phyloP scores from a whole-genome alignment of 2,797 vertebrate species.

The Sebastiscus tertius region DNA sequence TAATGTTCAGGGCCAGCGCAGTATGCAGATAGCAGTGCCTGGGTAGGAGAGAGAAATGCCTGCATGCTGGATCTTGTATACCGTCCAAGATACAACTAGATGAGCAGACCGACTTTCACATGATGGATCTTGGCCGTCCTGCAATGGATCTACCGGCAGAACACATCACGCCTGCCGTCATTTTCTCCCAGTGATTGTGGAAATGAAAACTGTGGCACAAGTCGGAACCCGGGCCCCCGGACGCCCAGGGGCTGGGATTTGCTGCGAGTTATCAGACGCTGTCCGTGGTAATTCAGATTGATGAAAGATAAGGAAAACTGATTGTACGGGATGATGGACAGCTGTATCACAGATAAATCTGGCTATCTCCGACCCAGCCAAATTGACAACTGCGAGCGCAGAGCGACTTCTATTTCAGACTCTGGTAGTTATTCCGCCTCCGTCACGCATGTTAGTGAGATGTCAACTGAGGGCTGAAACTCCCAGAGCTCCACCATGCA shows the following conservation, averaged over 20 bases:
- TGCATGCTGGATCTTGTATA: constrained; percentile 10
- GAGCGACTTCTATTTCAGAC: constrained; percentile 69
- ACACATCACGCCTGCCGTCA: constrained; percentile 27
- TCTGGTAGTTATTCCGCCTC: constrained; percentile 71
- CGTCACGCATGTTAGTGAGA: constrained; percentile 78
- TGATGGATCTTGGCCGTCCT: constrained; percentile 25
- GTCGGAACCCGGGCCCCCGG: background rate
- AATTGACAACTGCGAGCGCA: constrained; percentile 69
- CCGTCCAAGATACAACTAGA: constrained; percentile 24
- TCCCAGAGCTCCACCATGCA: constrained; percentile 29
- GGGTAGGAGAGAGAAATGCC: background rate
- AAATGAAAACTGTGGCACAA: constrained; percentile 55
- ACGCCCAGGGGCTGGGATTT: constrained; percentile 52
- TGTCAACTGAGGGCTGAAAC: constrained; percentile 66
- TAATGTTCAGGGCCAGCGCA: constrained; percentile 3
- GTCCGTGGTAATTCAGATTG: constrained; percentile 75
- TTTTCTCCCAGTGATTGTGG: constrained; percentile 41
- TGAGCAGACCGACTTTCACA: constrained; percentile 8
- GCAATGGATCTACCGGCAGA: constrained; percentile 28
- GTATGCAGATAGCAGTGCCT: constrained; percentile 16
- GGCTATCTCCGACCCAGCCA: constrained; percentile 58
- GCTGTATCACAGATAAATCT: constrained; percentile 75
- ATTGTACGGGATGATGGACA: constrained; percentile 78
- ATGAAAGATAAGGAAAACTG: constrained; percentile 77
- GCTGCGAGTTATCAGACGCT: constrained; percentile 63